Conservation (phyloP, 1,140 invertebrate genomes). For the Venustaconcha ellipsiformis region DNA sequence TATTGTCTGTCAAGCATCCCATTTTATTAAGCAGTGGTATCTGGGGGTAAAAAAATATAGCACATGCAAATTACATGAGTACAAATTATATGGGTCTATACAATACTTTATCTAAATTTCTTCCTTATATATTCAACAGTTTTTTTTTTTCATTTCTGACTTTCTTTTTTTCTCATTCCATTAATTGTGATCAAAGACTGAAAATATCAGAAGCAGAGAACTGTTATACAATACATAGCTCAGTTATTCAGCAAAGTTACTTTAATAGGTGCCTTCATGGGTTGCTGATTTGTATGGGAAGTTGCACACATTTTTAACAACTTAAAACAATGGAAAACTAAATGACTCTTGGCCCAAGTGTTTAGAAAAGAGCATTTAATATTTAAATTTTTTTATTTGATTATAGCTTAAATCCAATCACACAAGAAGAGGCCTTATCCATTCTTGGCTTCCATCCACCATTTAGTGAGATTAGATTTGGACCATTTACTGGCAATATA, state of each 20-base stretch:
- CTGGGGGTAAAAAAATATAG: too few relatives aligned
- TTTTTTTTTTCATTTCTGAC: too few relatives aligned
- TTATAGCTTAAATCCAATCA: slow-evolving; percentile 57
- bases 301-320: neutral
- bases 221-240: neutral
- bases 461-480: slow-evolving; percentile 62
- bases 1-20: too few relatives aligned
- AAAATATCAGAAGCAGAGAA: too few relatives aligned
- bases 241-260: neutral
- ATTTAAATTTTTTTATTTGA: slow-evolving; percentile 3
- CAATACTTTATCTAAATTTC: too few relatives aligned
- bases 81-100: too few relatives aligned
- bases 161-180: too few relatives aligned
- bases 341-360: neutral
- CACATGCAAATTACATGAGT: too few relatives aligned
- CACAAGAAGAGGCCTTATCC: slow-evolving; percentile 62
- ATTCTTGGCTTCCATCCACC: slow-evolving; percentile 60
- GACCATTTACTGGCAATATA: slow-evolving; percentile 63
- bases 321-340: neutral
- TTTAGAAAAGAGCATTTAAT: neutral
- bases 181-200: too few relatives aligned
- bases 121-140: too few relatives aligned
- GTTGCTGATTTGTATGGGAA: neutral
- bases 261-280: neutral
- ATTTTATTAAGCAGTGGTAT: too few relatives aligned